A percentile compares a stretch with the other conserved stretches of the same genome.
Evolutionary conservation across 2,113 vertebrate species (phyloP).

Genomic region (Barbus barbus): DNA sequence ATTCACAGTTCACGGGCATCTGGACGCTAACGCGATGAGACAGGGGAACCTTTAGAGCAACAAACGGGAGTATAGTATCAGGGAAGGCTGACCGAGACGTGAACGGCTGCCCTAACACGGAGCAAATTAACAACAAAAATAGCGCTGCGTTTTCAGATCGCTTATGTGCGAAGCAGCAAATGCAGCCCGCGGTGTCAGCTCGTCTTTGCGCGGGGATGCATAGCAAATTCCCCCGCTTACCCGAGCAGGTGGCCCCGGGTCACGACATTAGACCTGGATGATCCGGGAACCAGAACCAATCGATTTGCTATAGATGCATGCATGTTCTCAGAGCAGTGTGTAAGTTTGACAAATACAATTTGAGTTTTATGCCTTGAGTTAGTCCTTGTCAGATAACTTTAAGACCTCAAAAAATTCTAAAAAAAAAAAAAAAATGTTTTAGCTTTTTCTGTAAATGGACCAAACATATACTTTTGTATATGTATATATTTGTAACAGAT

Average conservation of each 20-base stretch:
- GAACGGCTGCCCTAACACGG: conserved; percentile 85
- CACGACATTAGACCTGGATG: neutral
- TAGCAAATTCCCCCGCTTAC: conserved; percentile 1
- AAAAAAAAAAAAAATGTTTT: too few relatives aligned
- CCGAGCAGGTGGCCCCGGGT: neutral
- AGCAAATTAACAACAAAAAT: conserved; percentile 88
- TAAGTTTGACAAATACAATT: neutral
- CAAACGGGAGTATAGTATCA: conserved; percentile 88
- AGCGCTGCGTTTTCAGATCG: conserved; percentile 70
- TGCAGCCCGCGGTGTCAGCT: conserved; percentile 71
- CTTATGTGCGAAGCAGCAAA: conserved; percentile 70
- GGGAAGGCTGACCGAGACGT: conserved; percentile 89
- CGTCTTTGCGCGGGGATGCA: conserved; percentile 68
- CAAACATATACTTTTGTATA: too few relatives aligned
- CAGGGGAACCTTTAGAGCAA: conserved; percentile 84
- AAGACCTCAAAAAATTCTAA: too few relatives aligned
- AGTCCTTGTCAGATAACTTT: too few relatives aligned
- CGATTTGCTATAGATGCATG: neutral
- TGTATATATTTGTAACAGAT: too few relatives aligned
- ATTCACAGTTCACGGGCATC: conserved; percentile 82
- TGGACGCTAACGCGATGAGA: conserved; percentile 81
- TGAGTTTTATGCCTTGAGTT: too few relatives aligned
- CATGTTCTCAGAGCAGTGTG: neutral
- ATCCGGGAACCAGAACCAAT: neutral
- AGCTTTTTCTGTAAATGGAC: too few relatives aligned